A percentile compares a stretch with the other conserved stretches of the same genome.
These are phyloP conservation scores for Phalera bucephala DNA, from an alignment of 2,888 invertebrate genomes.

Conservation along the genomic window DNA sequence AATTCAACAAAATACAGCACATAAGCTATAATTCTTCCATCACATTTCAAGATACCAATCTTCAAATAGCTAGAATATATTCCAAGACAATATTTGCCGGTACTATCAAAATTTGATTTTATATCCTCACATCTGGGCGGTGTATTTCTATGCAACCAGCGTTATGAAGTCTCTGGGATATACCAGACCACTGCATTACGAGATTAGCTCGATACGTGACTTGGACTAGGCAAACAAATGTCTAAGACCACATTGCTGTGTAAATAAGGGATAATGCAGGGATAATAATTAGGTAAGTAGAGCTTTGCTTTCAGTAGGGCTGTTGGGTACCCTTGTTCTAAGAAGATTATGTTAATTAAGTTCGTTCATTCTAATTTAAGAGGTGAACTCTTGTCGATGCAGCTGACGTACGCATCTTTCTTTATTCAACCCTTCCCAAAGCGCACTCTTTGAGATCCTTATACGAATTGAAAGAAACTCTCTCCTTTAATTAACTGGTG, in stretches of 20 bases:
- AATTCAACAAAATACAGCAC: no score
- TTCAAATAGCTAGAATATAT: constrained; percentile 8
- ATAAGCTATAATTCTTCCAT: constrained; percentile 18
- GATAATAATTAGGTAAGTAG: background rate
- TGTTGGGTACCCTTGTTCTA: no score
- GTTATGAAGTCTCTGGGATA: constrained; percentile 1
- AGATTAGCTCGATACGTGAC: constrained; percentile 45
- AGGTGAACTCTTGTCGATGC: no score
- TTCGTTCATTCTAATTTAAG: no score
- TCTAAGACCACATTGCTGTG: constrained; percentile 9
- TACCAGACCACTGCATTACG: constrained; percentile 31
- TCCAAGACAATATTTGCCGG: constrained; percentile 4
- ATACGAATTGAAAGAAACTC: no score
- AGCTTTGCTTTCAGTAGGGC: no score
- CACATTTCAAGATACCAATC: constrained; percentile 19
- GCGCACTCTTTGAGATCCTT: no score
- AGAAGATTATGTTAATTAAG: no score
- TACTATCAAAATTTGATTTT: constrained; percentile 5
- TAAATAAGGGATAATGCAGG: constrained; percentile 12
- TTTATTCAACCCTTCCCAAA: no score
- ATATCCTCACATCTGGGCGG: constrained; percentile 1
- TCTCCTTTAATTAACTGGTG: no score
- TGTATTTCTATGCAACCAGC: background rate
- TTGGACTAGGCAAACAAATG: constrained; percentile 35
- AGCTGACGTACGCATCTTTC: no score